Base-by-base conservation (phyloP, 2,888 invertebrate genomes). In the Coenonympha glycerion region DNA sequence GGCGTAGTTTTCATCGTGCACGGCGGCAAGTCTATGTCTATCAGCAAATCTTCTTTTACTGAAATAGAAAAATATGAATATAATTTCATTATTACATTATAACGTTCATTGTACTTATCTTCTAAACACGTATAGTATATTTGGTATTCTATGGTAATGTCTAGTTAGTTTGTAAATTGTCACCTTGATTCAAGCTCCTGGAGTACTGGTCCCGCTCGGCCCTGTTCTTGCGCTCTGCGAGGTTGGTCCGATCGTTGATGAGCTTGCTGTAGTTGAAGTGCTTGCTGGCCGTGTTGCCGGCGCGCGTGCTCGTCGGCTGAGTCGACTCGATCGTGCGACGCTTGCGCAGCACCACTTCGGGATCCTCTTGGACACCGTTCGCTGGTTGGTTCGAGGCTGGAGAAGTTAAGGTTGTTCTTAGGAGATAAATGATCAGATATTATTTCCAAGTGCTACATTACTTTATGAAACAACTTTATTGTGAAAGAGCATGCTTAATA, bases 1-100 rank as follows among this genome's bases (percentile, higher is more conserved):
- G 76, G 68, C 3, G 72, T 62, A 13, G 65, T 65, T 22, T 61
- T 51, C 47, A 69, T 69, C 2, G 71, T 90, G 76, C 63, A 91
- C 87, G 41, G 93, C 83, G 54, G 93, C 88, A 67, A 60, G 44
- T 86, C 83, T 56, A 95, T 84, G 69, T 95, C 95, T 34, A 95
- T 93, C 11, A 95, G 74, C 52, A 93, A 88, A 48, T 91, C 93
- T 78, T 95, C 94, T 65, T 74, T 77, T 3, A 83, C 83, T 85
- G 75, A 15, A 78, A 74, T 47, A n/a, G n/a, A n/a, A n/a, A n/a
- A n/a, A n/a, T n/a, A n/a, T n/a, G n/a, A n/a, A n/a, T n/a, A n/a
- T n/a, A n/a, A n/a, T n/a, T n/a, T n/a, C n/a, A n/a, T n/a, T n/a
- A n/a, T n/a, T n/a, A n/a, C n/a, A n/a, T n/a, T n/a, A n/a, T n/a